phyloP scores from a whole-genome alignment of 2,888 invertebrate species.

The Syritta pipiens region DNA sequence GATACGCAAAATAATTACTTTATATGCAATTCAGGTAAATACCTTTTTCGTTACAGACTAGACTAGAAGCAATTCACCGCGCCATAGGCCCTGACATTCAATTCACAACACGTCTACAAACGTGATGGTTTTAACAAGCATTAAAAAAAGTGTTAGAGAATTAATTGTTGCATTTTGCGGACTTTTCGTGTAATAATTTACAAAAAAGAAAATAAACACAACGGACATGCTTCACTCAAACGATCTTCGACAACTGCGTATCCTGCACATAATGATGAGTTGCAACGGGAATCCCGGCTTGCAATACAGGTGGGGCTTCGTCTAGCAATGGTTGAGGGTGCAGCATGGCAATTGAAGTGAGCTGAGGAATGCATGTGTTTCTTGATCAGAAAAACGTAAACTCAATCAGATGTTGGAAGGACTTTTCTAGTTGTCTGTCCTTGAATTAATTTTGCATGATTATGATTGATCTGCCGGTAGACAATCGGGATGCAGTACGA shows the following conservation, averaged over 20 bases:
- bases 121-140: conserved; percentile 48
- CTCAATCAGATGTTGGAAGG: too few relatives aligned
- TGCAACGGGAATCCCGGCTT: too few relatives aligned
- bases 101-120: conserved; percentile 37
- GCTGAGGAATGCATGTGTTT: too few relatives aligned
- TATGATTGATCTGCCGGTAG: too few relatives aligned
- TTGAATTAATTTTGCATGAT: too few relatives aligned
- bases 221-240: too few relatives aligned
- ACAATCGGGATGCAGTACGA: too few relatives aligned
- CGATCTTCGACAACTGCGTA: conserved; percentile 4
- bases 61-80: neutral
- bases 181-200: conserved; percentile 10
- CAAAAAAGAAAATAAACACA: conserved; percentile 10
- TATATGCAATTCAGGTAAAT: conserved; percentile 36
- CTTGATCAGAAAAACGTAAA: too few relatives aligned
- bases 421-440: too few relatives aligned
- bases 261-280: conserved; percentile 30
- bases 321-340: conserved; percentile 2
- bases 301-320: conserved; percentile 35
- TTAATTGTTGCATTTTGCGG: conserved; percentile 22
- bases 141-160: conserved; percentile 26
- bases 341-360: conserved; percentile 8
- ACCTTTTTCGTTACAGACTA: conserved; percentile 20
- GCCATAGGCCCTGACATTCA: neutral
- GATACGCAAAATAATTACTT: too few relatives aligned